Evolutionary conservation across 2,888 invertebrate species (phyloP).

Genomic region (Xiphydria camelus): DNA sequence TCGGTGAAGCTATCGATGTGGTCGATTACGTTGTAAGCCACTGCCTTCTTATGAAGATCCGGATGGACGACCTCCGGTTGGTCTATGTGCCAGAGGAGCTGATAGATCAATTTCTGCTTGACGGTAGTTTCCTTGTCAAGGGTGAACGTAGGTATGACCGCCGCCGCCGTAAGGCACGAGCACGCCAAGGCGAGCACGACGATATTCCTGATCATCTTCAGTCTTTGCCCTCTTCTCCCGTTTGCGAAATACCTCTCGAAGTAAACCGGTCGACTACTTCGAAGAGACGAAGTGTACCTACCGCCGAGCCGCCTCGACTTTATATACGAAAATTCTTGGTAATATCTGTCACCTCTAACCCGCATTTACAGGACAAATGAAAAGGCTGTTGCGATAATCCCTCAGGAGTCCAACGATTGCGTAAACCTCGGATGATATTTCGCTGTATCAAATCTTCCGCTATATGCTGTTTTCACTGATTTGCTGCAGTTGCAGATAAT

Average conservation of each 20-base stretch:
- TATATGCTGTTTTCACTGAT: too few species aligned
- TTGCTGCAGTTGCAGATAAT: too few species aligned
- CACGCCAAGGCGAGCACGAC: conserved; percentile 55
- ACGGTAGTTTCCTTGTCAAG: conserved; percentile 42
- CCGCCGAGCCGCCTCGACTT: not conserved
- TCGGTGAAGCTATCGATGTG: conserved; percentile 39
- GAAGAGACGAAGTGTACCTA: not conserved
- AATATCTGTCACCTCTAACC: not conserved
- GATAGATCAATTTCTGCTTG: conserved; percentile 46
- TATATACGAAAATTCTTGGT: not conserved
- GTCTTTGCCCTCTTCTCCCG: not conserved
- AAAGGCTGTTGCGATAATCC: too few species aligned
- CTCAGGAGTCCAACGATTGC: too few species aligned
- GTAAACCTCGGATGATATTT: too few species aligned
- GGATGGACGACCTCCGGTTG: conserved; percentile 38
- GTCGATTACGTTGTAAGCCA: conserved; percentile 34
- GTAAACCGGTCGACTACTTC: not conserved
- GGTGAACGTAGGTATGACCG: conserved; percentile 6
- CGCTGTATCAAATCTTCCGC: too few species aligned
- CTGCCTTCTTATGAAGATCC: conserved; percentile 37
- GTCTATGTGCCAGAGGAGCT: conserved; percentile 41
- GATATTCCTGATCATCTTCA: conserved; percentile 60
- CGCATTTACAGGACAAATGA: not conserved
- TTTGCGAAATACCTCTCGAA: not conserved
- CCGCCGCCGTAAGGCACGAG: conserved; percentile 55